Conservation (phyloP, 2,888 invertebrate species). For the Ophraella communa region DNA sequence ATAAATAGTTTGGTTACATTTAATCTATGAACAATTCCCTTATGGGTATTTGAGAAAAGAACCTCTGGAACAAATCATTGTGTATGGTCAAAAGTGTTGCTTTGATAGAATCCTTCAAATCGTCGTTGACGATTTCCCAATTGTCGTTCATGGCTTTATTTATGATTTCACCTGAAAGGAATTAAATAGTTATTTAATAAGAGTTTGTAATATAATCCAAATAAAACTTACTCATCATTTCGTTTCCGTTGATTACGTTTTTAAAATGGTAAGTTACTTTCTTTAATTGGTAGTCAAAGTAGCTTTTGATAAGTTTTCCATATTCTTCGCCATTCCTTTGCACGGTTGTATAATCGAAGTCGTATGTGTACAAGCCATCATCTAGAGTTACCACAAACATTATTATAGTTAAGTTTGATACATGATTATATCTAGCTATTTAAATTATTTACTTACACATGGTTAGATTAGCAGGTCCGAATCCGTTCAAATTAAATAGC, state of each 20-base stretch:
- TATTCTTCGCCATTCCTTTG: constrained; percentile 16
- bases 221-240: constrained; percentile 35
- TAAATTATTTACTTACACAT: constrained; percentile 60
- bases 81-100: constrained; percentile 27
- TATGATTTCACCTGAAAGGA: constrained; percentile 32
- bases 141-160: constrained; percentile 37
- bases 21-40: constrained; percentile 30
- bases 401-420: too few species aligned
- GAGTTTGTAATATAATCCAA: neutral
- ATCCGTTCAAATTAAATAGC: constrained; percentile 70
- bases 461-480: constrained; percentile 71
- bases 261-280: constrained; percentile 35
- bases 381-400: constrained; percentile 19
- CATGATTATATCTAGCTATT: neutral
- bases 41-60: constrained; percentile 30
- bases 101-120: constrained; percentile 31
- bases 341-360: constrained; percentile 16
- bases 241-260: constrained; percentile 43
- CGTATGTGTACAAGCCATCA: constrained; percentile 22
- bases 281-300: constrained; percentile 27
- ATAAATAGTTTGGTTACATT: neutral
- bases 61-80: constrained; percentile 20
- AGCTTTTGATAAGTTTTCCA: constrained; percentile 4
- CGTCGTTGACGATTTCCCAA: constrained; percentile 35
- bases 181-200: too few species aligned